Percentiles rank a stretch among this genome's conserved stretches.
These are phyloP conservation scores for Achlya flavicornis DNA, from an alignment of 2,888 invertebrate genomes.

Conservation along the genomic window DNA sequence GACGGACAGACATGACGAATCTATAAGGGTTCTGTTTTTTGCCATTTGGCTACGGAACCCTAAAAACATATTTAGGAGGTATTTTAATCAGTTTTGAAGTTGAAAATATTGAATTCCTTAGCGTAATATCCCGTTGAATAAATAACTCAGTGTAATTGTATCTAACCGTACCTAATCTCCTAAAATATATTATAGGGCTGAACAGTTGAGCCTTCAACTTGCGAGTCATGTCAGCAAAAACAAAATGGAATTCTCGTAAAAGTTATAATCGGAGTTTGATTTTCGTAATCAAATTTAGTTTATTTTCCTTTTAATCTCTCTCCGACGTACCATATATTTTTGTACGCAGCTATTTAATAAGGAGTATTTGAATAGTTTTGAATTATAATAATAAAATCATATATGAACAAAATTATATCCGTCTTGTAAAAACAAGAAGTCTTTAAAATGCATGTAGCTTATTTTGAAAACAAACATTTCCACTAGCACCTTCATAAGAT, in stretches of 20 bases:
- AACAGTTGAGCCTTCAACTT: constrained; percentile 5
- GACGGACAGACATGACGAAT: no score
- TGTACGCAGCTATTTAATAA: neutral
- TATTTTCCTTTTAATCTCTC: constrained; percentile 3
- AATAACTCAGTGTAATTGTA: no score
- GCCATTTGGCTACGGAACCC: no score
- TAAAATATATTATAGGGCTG: neutral
- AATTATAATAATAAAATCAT: neutral
- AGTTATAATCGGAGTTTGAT: constrained; percentile 5
- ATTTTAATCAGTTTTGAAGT: no score
- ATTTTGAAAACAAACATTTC: constrained; percentile 3
- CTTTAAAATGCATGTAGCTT: neutral
- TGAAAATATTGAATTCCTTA: no score
- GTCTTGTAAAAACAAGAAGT: neutral
- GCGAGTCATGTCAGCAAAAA: constrained; percentile 3
- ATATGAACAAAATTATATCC: neutral
- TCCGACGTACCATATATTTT: neutral
- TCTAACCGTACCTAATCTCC: neutral
- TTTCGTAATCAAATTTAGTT: constrained; percentile 7
- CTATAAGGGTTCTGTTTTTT: no score
- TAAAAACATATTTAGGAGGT: no score
- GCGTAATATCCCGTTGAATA: no score
- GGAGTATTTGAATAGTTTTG: neutral
- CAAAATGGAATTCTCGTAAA: constrained; percentile 1
- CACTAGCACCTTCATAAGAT: constrained; percentile 2